phyloP scores from a whole-genome alignment of 2,888 invertebrate genomes.

The Anagyrus pseudococci region DNA sequence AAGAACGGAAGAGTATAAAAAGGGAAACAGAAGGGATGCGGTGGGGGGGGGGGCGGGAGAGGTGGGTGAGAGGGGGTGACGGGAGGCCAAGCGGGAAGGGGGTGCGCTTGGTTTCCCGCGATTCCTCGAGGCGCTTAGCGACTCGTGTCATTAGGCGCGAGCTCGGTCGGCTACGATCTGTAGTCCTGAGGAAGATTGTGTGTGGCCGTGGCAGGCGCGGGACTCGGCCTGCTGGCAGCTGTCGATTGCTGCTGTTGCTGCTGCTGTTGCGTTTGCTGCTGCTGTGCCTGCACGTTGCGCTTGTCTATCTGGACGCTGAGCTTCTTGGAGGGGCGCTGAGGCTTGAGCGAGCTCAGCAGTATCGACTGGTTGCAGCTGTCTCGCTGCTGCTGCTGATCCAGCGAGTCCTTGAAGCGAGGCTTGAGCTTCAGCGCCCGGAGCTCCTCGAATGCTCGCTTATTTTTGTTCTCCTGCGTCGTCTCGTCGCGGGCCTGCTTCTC shows the following conservation, averaged over 20 bases:
- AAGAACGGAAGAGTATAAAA: neutral
- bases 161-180: conserved; percentile 46
- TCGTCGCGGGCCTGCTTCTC: conserved; percentile 60
- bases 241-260: conserved; percentile 15
- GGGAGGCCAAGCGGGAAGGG: no score
- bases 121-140: no score
- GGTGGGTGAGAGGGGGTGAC: neutral
- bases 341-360: conserved; percentile 50
- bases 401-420: conserved; percentile 35
- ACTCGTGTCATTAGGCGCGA: neutral
- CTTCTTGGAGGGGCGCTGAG: conserved; percentile 48
- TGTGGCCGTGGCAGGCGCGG: conserved; percentile 9
- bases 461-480: conserved; percentile 53
- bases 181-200: conserved; percentile 54
- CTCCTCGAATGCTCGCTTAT: conserved; percentile 45
- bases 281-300: conserved; percentile 40
- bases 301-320: conserved; percentile 46
- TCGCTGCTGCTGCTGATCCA: conserved; percentile 14
- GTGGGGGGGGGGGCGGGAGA: neutral
- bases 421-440: conserved; percentile 42
- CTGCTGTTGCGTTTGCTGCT: conserved; percentile 30
- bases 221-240: conserved; percentile 36
- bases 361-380: conserved; percentile 42
- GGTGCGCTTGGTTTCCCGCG: no score
- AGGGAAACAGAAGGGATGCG: no score